phyloP scores from a whole-genome alignment of 1,140 invertebrate genomes.

The Coelopa frigida region DNA sequence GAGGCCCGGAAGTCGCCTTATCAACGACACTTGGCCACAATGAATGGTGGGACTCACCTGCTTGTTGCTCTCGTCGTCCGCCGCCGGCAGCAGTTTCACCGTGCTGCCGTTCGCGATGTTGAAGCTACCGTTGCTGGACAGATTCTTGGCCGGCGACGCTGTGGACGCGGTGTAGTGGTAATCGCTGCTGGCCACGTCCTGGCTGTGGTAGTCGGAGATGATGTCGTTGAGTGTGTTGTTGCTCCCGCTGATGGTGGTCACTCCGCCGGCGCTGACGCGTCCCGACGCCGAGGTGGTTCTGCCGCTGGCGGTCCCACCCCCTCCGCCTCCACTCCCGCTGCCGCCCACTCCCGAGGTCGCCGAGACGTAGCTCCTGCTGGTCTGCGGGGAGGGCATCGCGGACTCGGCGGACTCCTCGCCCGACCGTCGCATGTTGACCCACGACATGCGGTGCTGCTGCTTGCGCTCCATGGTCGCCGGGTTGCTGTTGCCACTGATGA shows the following conservation, averaged over 20 bases:
- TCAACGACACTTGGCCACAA: conserved; percentile 6
- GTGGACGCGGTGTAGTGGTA: conserved; percentile 11
- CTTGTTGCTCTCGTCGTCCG: conserved; percentile 36
- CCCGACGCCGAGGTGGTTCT: conserved; percentile 40
- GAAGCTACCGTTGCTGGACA: conserved; percentile 24
- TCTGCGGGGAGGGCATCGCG: conserved; percentile 38
- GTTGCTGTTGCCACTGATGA: too few relatives aligned
- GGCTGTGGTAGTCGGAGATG: conserved; percentile 20
- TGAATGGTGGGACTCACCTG: conserved; percentile 31
- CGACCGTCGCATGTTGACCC: conserved; percentile 38
- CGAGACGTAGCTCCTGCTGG: conserved; percentile 38
- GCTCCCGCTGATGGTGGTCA: conserved; percentile 37
- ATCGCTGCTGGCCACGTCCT: conserved; percentile 19
- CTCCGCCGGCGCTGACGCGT: conserved; percentile 38
- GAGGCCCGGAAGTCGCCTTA: not conserved
- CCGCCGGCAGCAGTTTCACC: conserved; percentile 29
- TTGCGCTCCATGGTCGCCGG: conserved; percentile 30
- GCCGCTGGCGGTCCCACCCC: conserved; percentile 22
- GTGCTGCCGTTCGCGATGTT: conserved; percentile 38
- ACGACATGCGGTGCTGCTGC: conserved; percentile 37
- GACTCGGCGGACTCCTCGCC: conserved; percentile 16
- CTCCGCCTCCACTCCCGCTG: conserved; percentile 22
- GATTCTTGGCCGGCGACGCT: conserved; percentile 30
- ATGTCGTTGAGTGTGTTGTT: conserved; percentile 40
- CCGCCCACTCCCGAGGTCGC: conserved; percentile 17